A percentile compares a stretch with the other conserved stretches of the same genome.
phyloP scores from a whole-genome alignment of 2,113 vertebrate genomes.

The Chloroceryle aenea region DNA sequence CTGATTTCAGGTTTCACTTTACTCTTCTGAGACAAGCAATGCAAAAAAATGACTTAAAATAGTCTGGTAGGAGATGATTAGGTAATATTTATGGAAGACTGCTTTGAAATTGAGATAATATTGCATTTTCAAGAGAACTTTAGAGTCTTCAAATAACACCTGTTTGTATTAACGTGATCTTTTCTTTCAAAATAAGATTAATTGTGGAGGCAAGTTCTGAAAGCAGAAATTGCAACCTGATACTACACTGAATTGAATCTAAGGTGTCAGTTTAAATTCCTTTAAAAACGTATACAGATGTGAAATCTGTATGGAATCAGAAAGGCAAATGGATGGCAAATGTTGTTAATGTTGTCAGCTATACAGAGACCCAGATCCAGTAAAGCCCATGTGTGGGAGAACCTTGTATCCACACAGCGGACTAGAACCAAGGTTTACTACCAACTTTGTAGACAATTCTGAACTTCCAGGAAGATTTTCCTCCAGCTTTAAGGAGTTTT shows the following conservation, averaged over 20 bases:
- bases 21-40: background rate
- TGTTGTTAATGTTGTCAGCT: background rate
- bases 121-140: constrained; percentile 57
- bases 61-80: constrained; percentile 22
- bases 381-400: background rate
- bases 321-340: background rate
- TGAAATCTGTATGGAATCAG: background rate
- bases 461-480: background rate
- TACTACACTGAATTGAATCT: background rate
- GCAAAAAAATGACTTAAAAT: background rate
- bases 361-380: background rate
- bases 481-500: background rate
- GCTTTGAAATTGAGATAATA: constrained; percentile 40
- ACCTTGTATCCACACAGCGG: background rate
- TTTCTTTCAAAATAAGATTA: constrained; percentile 67
- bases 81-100: constrained; percentile 26
- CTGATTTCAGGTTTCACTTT: constrained; percentile 15
- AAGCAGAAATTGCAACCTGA: constrained; percentile 45
- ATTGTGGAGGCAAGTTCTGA: constrained; percentile 59
- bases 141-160: constrained; percentile 58
- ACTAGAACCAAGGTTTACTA: background rate
- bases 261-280: background rate
- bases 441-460: background rate
- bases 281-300: background rate
- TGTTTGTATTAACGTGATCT: constrained; percentile 52